Base-by-base conservation (phyloP, 2,797 vertebrate species). In the Nothura maculosa region DNA sequence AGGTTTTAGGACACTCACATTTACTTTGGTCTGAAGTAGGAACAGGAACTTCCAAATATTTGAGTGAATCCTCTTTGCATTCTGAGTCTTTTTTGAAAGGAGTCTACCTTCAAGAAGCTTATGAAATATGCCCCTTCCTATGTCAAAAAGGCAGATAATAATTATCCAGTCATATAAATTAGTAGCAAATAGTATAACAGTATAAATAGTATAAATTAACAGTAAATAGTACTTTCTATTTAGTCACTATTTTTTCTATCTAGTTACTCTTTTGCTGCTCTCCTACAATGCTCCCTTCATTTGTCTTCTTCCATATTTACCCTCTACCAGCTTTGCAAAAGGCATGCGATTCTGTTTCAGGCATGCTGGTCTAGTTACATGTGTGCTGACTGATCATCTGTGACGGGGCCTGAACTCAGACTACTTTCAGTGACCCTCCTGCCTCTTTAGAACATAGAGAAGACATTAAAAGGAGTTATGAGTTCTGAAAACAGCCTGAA, bases 391-490 rank as follows among this genome's bases (percentile, higher is more conserved):
- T n/a, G 50, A 42, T 10, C 5, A 14, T 12, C 2, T 42, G 10
- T 2, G 0, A 32, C 38, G 27, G 10, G 10, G 12, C 4, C 17
- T 25, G 10, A 78, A 50, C 4, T 70, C 50, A 40, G 50, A 57
- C 7, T 0, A 0, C 8, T 81, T 27, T 27, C 5, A 1, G 3
- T 4, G 69, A 5, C 24, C 11, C 36, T 38, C 15, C 28, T 70
- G 20, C 6, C 2, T 4, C 2, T 14, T 28, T 10, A 82, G 24
- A 69, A 3, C 6, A 43, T 10, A 3, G 12, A 52, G 55, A 89
- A 28, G 25, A 38, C 16, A 25, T 2, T 30, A 30, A 82, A 87
- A 66, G 6, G 21, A 80, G 1, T 32, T 58, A 30, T 4, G 78
- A 47, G 3, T 8, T 38, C 18, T 67, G 55, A 19, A 69, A 8